These are phyloP conservation scores for Monochamus saltuarius DNA, from an alignment of 1,140 invertebrate species.

Conservation along the genomic window DNA sequence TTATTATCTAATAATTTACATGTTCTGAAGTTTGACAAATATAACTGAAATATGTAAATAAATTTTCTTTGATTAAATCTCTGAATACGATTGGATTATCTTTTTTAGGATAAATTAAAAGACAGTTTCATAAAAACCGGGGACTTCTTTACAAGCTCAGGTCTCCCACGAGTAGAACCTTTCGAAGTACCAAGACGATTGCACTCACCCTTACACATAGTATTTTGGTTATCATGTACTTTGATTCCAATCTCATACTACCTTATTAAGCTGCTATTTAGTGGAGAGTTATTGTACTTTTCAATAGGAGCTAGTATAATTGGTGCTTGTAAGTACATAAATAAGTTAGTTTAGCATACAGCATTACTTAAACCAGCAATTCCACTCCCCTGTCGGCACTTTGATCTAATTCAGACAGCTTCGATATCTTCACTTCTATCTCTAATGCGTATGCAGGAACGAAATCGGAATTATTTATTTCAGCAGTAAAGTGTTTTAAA, in stretches of 20 bases:
- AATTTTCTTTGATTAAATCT: background rate
- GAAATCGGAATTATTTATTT: too few species aligned
- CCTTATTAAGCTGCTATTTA: slow-evolving; percentile 66
- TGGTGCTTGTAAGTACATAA: slow-evolving; percentile 66
- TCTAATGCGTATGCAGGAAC: too few species aligned
- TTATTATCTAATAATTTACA: too few species aligned
- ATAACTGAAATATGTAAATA: too few species aligned
- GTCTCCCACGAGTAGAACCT: slow-evolving; percentile 61
- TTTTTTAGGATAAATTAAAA: slow-evolving; percentile 69
- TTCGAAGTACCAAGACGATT: slow-evolving; percentile 59
- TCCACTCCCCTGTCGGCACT: too few species aligned
- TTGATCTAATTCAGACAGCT: too few species aligned
- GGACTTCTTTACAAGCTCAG: slow-evolving; percentile 76
- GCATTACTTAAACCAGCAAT: too few species aligned
- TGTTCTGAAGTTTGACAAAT: too few species aligned
- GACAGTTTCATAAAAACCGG: slow-evolving; percentile 82
- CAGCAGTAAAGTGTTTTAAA: too few species aligned
- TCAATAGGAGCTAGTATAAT: slow-evolving; percentile 67
- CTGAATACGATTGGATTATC: background rate
- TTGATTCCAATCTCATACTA: slow-evolving; percentile 72
- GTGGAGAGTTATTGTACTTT: slow-evolving; percentile 72
- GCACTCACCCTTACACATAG: slow-evolving; percentile 70
- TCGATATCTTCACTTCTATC: too few species aligned
- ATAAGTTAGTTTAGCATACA: too few species aligned
- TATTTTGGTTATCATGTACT: slow-evolving; percentile 69